Evolutionary conservation across 1,140 invertebrate genomes (phyloP), one percentile per base, ranked within the genome.

Genomic region (Bombus pyrosoma): DNA sequence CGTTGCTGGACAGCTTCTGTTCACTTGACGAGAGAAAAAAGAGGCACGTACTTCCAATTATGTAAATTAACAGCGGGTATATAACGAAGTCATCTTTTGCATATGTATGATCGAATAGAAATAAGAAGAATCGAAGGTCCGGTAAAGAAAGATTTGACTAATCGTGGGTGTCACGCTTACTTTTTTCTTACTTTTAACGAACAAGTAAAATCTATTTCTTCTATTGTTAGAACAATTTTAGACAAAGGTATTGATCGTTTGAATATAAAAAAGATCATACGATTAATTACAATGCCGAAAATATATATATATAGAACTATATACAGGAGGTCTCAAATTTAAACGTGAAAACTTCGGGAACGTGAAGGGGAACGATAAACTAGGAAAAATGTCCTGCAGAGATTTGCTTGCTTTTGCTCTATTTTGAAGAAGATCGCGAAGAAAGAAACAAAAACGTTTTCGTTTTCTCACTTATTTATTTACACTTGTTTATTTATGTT

Each of bases 31-130:
- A 75, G 12, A 32, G 47, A 72, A 85, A 81, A 62, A 69, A 76
- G 43, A 10, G 28, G 15, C 41, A 81, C 77, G 81, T 68, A 88
- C 66, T 69, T 83, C 66, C 85, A 86, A 86, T 87, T 87, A 87
- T 87, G 86, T 62, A 89, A 87, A 89, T 69, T 62, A 79, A 57
- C 62, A 68, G 43, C 62, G 34, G 43, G 81, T 13, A 43, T 72
- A 53, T 57, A 81, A 88, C 43, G 25, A 76, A 82, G 69, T 87
- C 76, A 62, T 83, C 68, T 76, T 37, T 87, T 88, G 79, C 57
- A 39, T 79, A 76, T 71, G 74, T 39, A 68, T 84, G 41, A 57
- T 37, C 13, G 68, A 64, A 37, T 81, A 37, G 3, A 39, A 59
- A 25, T 37, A 34, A 43, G 39, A 53, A 62, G 37, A 53, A 72